These are phyloP conservation scores for Apotomis capreana DNA, from an alignment of 2,888 invertebrate species.

Conservation along the genomic window DNA sequence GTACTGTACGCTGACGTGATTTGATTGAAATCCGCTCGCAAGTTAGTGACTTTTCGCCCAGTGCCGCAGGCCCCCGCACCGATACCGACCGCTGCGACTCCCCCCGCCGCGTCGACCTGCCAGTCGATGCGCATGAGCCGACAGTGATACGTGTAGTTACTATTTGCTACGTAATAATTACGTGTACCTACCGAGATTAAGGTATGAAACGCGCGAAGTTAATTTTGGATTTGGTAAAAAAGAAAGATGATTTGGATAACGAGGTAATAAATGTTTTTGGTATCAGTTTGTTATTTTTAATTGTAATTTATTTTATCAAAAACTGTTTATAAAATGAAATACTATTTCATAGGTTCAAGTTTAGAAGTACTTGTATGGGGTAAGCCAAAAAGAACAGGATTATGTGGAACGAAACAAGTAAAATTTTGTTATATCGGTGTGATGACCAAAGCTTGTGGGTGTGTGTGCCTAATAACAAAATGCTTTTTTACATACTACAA, in stretches of 20 bases:
- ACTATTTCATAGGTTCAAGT: conserved; percentile 7
- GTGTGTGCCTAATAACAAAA: conserved; percentile 16
- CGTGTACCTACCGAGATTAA: conserved; percentile 6
- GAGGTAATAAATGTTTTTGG: conserved; percentile 2
- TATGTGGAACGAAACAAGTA: neutral
- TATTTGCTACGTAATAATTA: conserved; percentile 1
- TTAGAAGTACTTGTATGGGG: conserved; percentile 13
- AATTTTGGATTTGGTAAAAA: conserved; percentile 2
- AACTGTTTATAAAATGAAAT: conserved; percentile 13
- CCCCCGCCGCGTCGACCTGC: neutral
- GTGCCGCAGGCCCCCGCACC: conserved; percentile 12
- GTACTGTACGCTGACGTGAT: too few relatives aligned
- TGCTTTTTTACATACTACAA: conserved; percentile 15
- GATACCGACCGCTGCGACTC: conserved; percentile 14
- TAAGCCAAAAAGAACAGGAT: conserved; percentile 15
- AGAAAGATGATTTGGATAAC: conserved; percentile 12
- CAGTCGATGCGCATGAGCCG: neutral
- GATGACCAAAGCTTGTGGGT: conserved; percentile 6
- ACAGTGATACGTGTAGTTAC: conserved; percentile 3
- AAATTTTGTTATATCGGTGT: too few relatives aligned
- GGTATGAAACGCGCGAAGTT: conserved; percentile 2
- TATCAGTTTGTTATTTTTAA: conserved; percentile 3
- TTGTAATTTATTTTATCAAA: conserved; percentile 3
- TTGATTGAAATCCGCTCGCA: neutral
- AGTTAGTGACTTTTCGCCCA: conserved; percentile 16